phyloP scores from a whole-genome alignment of 2,797 vertebrate species.

The Tadarida brasiliensis region DNA sequence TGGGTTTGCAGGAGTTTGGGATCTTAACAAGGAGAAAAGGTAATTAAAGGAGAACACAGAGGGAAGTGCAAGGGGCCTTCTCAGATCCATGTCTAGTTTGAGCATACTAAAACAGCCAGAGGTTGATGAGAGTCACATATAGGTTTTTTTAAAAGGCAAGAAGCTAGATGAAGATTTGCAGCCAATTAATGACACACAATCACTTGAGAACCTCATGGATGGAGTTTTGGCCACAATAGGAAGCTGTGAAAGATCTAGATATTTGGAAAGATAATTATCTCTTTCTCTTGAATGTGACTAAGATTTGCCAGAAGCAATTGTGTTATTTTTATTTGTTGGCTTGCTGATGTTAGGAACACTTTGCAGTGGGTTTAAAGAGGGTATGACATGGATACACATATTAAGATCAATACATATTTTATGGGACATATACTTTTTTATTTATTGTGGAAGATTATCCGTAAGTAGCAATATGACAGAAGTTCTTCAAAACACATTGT shows the following conservation, averaged over 20 bases:
- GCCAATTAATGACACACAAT: neutral
- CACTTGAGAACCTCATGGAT: neutral
- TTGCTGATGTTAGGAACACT: neutral
- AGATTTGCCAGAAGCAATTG: neutral
- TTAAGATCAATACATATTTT: neutral
- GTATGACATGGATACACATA: neutral
- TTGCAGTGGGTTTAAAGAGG: neutral
- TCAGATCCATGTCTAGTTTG: neutral
- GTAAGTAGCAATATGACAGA: neutral
- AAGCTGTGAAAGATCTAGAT: neutral
- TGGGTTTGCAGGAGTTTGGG: neutral
- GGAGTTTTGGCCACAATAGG: neutral
- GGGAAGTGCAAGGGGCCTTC: neutral
- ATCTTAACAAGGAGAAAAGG: neutral
- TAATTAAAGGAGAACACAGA: neutral
- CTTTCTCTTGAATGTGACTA: neutral
- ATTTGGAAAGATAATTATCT: neutral
- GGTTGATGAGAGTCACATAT: neutral
- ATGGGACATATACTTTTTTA: slow-evolving; percentile 26
- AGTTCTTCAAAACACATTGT: slow-evolving; percentile 51
- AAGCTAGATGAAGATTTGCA: slow-evolving; percentile 11
- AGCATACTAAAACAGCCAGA: neutral
- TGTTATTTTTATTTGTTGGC: neutral
- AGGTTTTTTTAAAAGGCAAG: neutral
- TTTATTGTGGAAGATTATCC: slow-evolving; percentile 29